These are phyloP conservation scores for Psephotus haematonotus DNA, from an alignment of 2,113 vertebrate species.

Conservation along the genomic window DNA sequence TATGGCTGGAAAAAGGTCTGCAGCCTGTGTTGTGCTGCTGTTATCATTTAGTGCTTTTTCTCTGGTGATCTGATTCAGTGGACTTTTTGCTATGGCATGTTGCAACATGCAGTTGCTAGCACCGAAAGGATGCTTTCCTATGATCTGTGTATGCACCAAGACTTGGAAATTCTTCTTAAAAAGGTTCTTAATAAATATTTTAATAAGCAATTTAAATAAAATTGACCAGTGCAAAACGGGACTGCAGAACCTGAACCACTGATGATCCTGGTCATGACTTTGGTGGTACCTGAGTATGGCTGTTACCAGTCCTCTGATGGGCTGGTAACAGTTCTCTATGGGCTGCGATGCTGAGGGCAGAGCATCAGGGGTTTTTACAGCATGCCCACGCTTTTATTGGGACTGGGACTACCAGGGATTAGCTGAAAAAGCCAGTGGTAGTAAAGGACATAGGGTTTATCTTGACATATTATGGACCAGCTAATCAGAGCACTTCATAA, in stretches of 20 bases:
- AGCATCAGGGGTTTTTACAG: background rate
- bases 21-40: background rate
- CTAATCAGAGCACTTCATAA: background rate
- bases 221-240: background rate
- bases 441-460: background rate
- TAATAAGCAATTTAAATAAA: background rate
- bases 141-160: background rate
- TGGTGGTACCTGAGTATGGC: background rate
- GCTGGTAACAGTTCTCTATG: background rate
- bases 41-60: background rate
- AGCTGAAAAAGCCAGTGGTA: background rate
- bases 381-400: background rate
- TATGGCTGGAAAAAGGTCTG: background rate
- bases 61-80: background rate
- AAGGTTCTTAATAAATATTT: background rate
- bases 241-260: background rate
- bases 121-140: background rate
- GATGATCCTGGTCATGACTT: background rate
- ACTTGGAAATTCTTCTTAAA: background rate
- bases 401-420: background rate
- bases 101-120: background rate
- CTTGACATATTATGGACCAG: background rate
- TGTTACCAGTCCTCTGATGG: background rate
- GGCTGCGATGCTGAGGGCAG: background rate
- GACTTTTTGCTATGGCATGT: background rate